Conservation (phyloP, 2,113 vertebrate species). For the Nibea albiflora region DNA sequence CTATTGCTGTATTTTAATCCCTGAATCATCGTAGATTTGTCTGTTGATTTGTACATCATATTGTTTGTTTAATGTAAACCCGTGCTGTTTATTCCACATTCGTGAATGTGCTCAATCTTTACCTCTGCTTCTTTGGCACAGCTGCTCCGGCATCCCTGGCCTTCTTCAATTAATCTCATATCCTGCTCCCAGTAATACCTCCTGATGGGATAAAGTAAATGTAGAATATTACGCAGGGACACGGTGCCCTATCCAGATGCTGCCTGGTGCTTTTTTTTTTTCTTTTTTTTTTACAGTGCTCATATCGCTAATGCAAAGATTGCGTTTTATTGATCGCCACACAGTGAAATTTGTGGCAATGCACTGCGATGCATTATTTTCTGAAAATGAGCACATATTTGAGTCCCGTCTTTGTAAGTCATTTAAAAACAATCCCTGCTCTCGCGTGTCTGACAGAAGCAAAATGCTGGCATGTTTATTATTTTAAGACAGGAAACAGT, state of each 20-base stretch:
- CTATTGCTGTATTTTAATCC: constrained; percentile 34
- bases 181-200: constrained; percentile 16
- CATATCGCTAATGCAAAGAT: constrained; percentile 38
- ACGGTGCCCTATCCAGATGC: constrained; percentile 24
- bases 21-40: constrained; percentile 14
- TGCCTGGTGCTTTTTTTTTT: constrained; percentile 50
- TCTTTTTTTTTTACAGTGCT: constrained; percentile 48
- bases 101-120: constrained; percentile 44
- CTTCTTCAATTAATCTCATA: constrained; percentile 15
- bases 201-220: constrained; percentile 18
- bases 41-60: constrained; percentile 40
- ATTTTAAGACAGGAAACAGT: constrained; percentile 16
- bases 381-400: constrained; percentile 12
- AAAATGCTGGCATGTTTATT: not conserved
- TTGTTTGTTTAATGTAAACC: constrained; percentile 43
- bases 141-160: constrained; percentile 28
- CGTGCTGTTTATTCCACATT: constrained; percentile 46
- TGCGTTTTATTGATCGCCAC: constrained; percentile 28
- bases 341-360: constrained; percentile 10
- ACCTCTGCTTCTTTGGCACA: constrained; percentile 38
- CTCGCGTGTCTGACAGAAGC: not conserved
- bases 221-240: constrained; percentile 33
- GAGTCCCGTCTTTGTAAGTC: not conserved
- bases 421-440: constrained; percentile 7
- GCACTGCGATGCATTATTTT: constrained; percentile 24